Evolutionary conservation across 2,113 vertebrate species (phyloP).

Genomic region (Ceuthmochares aereus): DNA sequence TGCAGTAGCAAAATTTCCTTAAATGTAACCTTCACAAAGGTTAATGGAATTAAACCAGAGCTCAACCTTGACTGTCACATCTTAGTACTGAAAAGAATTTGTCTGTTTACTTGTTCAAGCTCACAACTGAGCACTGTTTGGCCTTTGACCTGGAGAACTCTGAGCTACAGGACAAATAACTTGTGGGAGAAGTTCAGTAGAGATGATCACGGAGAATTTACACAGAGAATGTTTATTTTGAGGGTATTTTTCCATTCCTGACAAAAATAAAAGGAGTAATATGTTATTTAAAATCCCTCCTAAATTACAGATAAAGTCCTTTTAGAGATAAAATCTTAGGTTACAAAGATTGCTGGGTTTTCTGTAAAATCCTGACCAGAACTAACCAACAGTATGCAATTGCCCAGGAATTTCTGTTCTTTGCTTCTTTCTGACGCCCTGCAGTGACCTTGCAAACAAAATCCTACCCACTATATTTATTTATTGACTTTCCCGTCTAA

Average conservation of each 20-base stretch:
- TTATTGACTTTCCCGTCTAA: neutral
- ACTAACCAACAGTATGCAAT: neutral
- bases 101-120: neutral
- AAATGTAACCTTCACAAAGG: neutral
- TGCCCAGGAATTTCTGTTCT: neutral
- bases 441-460: neutral
- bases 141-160: neutral
- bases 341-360: neutral
- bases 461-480: neutral
- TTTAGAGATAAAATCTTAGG: neutral
- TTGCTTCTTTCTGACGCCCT: neutral
- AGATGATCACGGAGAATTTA: neutral
- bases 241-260: neutral
- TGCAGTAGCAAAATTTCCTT: neutral
- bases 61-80: neutral
- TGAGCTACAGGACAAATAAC: neutral
- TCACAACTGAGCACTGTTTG: neutral
- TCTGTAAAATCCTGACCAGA: neutral
- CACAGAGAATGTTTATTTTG: neutral
- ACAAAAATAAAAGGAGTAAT: neutral
- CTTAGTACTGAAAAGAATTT: neutral
- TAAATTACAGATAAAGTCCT: neutral
- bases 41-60: neutral
- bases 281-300: neutral
- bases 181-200: neutral